These are phyloP conservation scores for Drosophila nr. medialis DNA, from an alignment of 2,888 invertebrate genomes.

Conservation along the genomic window DNA sequence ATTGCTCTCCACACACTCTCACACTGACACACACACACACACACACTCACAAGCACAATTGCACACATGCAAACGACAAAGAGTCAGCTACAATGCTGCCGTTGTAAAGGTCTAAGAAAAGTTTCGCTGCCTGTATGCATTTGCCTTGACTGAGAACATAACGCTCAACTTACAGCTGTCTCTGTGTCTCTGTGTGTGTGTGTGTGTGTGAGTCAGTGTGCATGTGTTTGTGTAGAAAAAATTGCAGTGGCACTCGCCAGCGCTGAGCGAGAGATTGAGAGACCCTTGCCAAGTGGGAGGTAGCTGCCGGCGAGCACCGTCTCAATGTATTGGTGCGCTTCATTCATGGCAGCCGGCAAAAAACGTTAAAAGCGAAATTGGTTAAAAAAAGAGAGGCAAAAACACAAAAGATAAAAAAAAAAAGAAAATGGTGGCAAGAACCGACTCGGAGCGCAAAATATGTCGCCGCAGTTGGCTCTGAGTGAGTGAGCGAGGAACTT, in stretches of 20 bases:
- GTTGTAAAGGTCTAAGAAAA: conserved; percentile 66
- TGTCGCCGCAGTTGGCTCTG: conserved; percentile 44
- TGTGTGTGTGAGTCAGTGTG: conserved; percentile 5
- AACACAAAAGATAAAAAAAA: conserved; percentile 41
- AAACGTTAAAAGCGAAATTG: conserved; percentile 81
- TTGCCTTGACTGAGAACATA: conserved; percentile 61
- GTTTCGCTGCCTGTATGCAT: conserved; percentile 60
- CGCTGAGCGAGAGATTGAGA: conserved; percentile 24
- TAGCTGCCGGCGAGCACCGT: conserved; percentile 61
- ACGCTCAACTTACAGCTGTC: conserved; percentile 48
- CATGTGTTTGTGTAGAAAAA: conserved; percentile 40
- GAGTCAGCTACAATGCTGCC: conserved; percentile 57
- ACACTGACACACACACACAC: conserved; percentile 31
- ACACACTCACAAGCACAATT: conserved; percentile 14
- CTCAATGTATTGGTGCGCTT: conserved; percentile 64
- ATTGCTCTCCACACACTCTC: conserved; percentile 54
- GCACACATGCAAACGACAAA: conserved; percentile 43
- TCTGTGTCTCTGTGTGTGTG: conserved; percentile 14
- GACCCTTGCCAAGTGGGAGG: conserved; percentile 61
- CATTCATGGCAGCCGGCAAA: conserved; percentile 79
- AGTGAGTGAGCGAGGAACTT: conserved; percentile 41
- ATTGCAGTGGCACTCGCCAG: conserved; percentile 50
- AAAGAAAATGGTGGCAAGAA: conserved; percentile 73
- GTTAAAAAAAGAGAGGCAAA: conserved; percentile 40
- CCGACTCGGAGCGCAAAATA: conserved; percentile 52